Evolutionary conservation across 2,888 invertebrate genomes (phyloP).

Genomic region (Drosophila pseudotakahashii): DNA sequence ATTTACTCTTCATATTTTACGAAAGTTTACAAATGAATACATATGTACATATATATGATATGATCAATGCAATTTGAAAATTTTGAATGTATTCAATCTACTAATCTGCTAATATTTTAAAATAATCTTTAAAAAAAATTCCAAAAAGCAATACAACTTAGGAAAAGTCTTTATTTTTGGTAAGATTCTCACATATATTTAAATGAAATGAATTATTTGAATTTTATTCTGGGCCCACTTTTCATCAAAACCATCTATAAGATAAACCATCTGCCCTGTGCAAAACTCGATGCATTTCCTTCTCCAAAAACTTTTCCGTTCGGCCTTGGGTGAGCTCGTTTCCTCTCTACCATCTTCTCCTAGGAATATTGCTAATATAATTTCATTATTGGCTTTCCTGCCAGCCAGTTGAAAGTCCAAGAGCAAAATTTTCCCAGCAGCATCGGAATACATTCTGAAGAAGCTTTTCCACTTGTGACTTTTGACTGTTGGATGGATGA

Average conservation of each 20-base stretch:
- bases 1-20: too few relatives aligned
- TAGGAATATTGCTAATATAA: conserved; percentile 41
- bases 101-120: too few relatives aligned
- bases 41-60: too few relatives aligned
- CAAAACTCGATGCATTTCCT: conserved; percentile 15
- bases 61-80: too few relatives aligned
- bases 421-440: conserved; percentile 12
- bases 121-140: too few relatives aligned
- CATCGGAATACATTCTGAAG: conserved; percentile 32
- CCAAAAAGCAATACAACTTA: neutral
- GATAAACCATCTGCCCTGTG: neutral
- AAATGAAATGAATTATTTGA: neutral
- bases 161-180: neutral
- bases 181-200: neutral
- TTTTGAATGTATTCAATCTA: too few relatives aligned
- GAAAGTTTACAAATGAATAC: too few relatives aligned
- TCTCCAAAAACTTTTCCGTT: conserved; percentile 7
- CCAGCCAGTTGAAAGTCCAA: conserved; percentile 31
- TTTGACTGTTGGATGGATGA: conserved; percentile 35
- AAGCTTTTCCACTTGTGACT: conserved; percentile 45
- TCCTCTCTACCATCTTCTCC: neutral
- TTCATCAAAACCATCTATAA: neutral
- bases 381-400: conserved; percentile 57
- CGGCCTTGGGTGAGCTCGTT: conserved; percentile 1
- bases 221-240: neutral